Evolutionary conservation across 2,888 invertebrate genomes (phyloP).

Genomic region (Dendrolimus pini): DNA sequence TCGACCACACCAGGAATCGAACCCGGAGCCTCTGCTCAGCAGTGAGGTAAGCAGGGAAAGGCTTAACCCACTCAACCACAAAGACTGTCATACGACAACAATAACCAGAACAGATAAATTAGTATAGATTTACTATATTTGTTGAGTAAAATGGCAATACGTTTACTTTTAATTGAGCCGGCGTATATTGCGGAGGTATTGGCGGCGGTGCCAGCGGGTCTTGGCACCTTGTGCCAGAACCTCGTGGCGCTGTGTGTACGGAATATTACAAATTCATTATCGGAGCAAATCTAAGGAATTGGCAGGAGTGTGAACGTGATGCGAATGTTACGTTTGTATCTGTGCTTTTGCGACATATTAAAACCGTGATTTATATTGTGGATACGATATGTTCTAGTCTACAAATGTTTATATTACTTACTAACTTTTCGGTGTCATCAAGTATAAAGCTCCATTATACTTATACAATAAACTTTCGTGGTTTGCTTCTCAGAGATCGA

Average conservation of each 20-base stretch:
- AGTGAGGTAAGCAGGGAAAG: too few relatives aligned
- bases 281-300: constrained; percentile 33
- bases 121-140: not conserved
- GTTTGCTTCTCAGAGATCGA: too few relatives aligned
- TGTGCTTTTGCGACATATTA: constrained; percentile 6
- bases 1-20: too few relatives aligned
- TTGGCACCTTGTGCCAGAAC: not conserved
- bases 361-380: not conserved
- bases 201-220: not conserved
- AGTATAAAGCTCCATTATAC: too few relatives aligned
- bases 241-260: constrained; percentile 34
- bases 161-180: not conserved
- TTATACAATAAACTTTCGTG: too few relatives aligned
- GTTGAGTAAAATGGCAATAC: not conserved
- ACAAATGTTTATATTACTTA: too few relatives aligned
- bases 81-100: too few relatives aligned
- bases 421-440: too few relatives aligned
- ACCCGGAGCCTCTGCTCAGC: too few relatives aligned
- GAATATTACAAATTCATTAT: constrained; percentile 54
- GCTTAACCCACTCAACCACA: too few relatives aligned
- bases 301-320: constrained; percentile 27
- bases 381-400: not conserved
- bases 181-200: not conserved
- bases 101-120: too few relatives aligned
- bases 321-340: constrained; percentile 2